Percentiles rank a stretch among this genome's conserved stretches.
These are phyloP conservation scores for Lamellibrachia satsuma DNA, from an alignment of 2,888 invertebrate genomes.

Conservation along the genomic window DNA sequence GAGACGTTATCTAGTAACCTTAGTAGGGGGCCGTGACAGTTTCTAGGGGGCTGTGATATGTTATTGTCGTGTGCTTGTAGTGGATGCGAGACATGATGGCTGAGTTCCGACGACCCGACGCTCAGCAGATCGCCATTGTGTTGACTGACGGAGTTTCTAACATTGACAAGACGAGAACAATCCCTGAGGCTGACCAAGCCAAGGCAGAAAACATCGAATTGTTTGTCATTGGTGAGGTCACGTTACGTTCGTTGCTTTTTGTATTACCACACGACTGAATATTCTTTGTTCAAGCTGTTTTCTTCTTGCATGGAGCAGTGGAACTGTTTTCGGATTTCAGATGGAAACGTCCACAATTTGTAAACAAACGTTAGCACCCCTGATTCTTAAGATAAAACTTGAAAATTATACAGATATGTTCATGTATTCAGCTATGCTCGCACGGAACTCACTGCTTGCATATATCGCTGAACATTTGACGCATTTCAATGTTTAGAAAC, in stretches of 20 bases:
- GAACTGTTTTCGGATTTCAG: too few species aligned
- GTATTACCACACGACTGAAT: too few species aligned
- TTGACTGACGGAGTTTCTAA: neutral
- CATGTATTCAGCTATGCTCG: too few species aligned
- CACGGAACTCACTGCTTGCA: too few species aligned
- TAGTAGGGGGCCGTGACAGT: neutral
- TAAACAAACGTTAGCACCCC: too few species aligned
- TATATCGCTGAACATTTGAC: too few species aligned
- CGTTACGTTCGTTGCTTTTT: neutral
- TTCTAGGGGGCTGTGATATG: neutral
- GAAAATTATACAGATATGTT: too few species aligned
- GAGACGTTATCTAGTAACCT: neutral
- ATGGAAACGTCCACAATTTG: too few species aligned
- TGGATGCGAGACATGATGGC: neutral
- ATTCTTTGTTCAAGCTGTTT: too few species aligned
- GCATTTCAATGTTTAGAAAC: too few species aligned
- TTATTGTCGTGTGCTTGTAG: neutral
- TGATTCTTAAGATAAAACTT: too few species aligned
- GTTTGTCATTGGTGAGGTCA: neutral
- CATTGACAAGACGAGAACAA: neutral
- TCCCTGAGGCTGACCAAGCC: neutral
- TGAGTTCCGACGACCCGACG: neutral
- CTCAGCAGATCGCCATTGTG: neutral
- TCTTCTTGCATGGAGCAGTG: too few species aligned
- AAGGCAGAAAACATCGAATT: neutral